phyloP scores from a whole-genome alignment of 2,888 invertebrate species.

The Pterostichus niger region DNA sequence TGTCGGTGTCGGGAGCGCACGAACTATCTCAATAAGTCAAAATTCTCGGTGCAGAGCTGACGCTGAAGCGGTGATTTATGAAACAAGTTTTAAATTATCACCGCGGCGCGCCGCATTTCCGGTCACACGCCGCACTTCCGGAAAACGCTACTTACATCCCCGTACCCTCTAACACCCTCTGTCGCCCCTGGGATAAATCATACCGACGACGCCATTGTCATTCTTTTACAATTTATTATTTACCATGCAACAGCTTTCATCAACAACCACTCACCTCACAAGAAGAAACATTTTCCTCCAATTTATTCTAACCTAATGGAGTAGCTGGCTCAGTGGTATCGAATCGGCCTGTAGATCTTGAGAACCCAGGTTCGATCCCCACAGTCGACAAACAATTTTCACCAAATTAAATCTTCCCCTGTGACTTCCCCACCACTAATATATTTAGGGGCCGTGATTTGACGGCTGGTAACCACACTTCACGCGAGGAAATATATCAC shows the following conservation, averaged over 20 bases:
- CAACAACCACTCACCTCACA: not conserved
- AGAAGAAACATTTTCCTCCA: not conserved
- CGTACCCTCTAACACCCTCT: not conserved
- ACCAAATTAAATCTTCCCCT: too few species aligned
- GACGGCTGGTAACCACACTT: too few species aligned
- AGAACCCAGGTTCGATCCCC: too few species aligned
- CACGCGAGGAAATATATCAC: too few species aligned
- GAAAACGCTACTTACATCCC: constrained; percentile 38
- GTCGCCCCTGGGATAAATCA: constrained; percentile 11
- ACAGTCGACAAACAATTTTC: too few species aligned
- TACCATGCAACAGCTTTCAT: constrained; percentile 35
- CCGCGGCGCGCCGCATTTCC: constrained; percentile 51
- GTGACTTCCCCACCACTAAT: too few species aligned
- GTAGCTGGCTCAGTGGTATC: too few species aligned
- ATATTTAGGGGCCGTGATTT: too few species aligned
- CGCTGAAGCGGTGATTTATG: constrained; percentile 42
- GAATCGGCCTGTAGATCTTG: too few species aligned
- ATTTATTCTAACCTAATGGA: not conserved
- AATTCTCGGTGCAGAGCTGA: constrained; percentile 29
- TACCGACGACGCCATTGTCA: constrained; percentile 21
- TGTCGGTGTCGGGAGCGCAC: not conserved
- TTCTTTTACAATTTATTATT: constrained; percentile 51
- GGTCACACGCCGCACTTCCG: constrained; percentile 48
- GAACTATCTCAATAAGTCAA: constrained; percentile 60
- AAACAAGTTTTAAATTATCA: constrained; percentile 58